These are phyloP conservation scores for Ictidomys tridecemlineatus DNA, from an alignment of 2,113 vertebrate genomes.

Conservation along the genomic window DNA sequence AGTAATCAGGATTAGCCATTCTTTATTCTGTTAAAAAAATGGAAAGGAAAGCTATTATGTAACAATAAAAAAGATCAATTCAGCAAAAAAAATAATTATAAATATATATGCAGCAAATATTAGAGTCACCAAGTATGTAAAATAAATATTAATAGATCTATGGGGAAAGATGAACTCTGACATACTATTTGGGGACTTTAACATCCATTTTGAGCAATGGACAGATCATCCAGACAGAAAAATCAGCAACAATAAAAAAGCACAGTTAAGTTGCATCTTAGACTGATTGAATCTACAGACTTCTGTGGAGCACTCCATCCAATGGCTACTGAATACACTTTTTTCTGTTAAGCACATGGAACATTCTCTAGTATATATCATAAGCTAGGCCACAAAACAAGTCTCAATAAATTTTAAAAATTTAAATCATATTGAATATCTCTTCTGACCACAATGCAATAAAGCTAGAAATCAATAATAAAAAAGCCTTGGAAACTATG, in stretches of 20 bases:
- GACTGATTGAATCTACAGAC: not conserved
- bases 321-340: not conserved
- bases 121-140: too few species aligned
- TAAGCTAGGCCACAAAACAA: not conserved
- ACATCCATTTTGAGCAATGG: too few species aligned
- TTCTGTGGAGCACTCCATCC: not conserved
- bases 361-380: not conserved
- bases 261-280: not conserved
- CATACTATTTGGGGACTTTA: not conserved
- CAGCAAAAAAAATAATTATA: too few species aligned
- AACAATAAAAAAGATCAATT: too few species aligned
- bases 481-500: not conserved
- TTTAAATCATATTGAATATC: not conserved
- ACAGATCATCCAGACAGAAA: not conserved
- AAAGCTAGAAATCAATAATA: not conserved
- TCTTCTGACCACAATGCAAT: not conserved
- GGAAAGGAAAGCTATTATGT: too few species aligned
- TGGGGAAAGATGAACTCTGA: not conserved
- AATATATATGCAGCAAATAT: too few species aligned
- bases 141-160: not conserved
- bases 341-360: not conserved
- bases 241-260: not conserved
- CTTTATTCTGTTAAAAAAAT: too few species aligned
- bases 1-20: too few species aligned
- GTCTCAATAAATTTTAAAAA: not conserved